These are phyloP conservation scores for Lochmaea capreae DNA, from an alignment of 2,888 invertebrate species.

Conservation along the genomic window DNA sequence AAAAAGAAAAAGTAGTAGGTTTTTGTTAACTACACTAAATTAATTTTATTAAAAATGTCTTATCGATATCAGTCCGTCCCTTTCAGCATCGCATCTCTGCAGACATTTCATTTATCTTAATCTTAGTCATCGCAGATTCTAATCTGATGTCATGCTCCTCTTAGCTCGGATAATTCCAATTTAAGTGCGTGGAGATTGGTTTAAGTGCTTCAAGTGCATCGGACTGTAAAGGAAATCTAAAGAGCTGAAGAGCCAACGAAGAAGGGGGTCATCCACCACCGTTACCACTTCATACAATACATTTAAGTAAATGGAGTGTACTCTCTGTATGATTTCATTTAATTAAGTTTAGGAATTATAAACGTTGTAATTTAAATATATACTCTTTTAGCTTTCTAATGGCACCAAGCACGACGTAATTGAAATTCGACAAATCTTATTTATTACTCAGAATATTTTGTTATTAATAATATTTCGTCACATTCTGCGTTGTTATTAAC, in stretches of 20 bases:
- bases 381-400: neutral
- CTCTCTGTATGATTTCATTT: constrained; percentile 7
- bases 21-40: too few species aligned
- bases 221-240: constrained; percentile 28
- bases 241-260: constrained; percentile 11
- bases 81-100: neutral
- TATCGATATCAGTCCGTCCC: neutral
- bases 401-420: too few species aligned
- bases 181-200: constrained; percentile 28
- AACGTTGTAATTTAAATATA: neutral
- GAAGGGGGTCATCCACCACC: constrained; percentile 1
- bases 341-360: constrained; percentile 10
- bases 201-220: constrained; percentile 30
- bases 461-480: too few species aligned
- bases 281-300: constrained; percentile 13
- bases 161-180: constrained; percentile 26
- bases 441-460: too few species aligned
- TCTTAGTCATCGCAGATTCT: constrained; percentile 33
- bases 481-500: too few species aligned
- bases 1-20: too few species aligned
- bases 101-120: constrained; percentile 33
- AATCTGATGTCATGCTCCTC: constrained; percentile 37
- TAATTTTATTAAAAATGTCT: neutral
- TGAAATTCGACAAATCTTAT: too few species aligned
- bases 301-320: constrained; percentile 23